phyloP scores from a whole-genome alignment of 2,797 vertebrate species.

The Urosaurus nigricauda region DNA sequence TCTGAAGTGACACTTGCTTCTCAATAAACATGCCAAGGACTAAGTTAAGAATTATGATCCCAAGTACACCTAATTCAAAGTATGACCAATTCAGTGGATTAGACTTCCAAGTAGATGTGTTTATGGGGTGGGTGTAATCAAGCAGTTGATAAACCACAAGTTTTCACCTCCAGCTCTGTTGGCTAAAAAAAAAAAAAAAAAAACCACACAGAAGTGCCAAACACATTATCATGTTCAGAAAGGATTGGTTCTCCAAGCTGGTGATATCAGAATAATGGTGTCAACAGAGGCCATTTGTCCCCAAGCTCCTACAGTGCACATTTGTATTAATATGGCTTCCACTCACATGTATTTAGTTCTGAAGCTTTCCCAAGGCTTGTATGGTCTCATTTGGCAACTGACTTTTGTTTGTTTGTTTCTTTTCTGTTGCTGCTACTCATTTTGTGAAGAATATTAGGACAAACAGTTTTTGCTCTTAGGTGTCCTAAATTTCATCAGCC shows the following conservation, averaged over 20 bases:
- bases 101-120: neutral
- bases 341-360: neutral
- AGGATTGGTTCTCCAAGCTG: constrained; percentile 6
- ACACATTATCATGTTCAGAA: neutral
- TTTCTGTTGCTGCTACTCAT: neutral
- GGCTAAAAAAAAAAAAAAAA: neutral
- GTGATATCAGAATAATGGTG: constrained; percentile 10
- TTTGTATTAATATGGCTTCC: constrained; percentile 8
- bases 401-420: neutral
- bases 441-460: constrained; percentile 29
- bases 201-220: neutral
- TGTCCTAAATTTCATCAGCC: constrained; percentile 17
- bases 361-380: constrained; percentile 19
- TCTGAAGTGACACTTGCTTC: constrained; percentile 3
- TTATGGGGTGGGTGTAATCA: neutral
- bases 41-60: constrained; percentile 6
- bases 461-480: neutral
- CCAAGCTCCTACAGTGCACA: neutral
- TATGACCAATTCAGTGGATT: neutral
- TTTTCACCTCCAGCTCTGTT: neutral
- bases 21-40: neutral
- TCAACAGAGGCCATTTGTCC: constrained; percentile 15
- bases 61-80: neutral
- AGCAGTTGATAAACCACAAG: neutral
- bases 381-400: constrained; percentile 17